Base-by-base conservation (phyloP, 2,888 invertebrate genomes). In the Rambutsinella grinnellia region DNA sequence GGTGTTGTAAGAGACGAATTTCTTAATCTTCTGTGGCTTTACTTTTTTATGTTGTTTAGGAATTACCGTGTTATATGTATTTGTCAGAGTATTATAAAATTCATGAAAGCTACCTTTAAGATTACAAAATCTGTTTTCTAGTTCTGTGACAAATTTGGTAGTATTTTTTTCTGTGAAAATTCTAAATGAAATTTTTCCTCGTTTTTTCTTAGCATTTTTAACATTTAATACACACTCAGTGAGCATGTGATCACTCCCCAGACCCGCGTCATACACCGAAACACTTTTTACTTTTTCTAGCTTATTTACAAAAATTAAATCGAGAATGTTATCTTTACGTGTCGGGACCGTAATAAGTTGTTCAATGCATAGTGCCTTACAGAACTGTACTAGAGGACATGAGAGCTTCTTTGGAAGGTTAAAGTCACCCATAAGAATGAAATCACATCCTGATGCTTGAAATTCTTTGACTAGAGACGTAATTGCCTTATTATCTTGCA, bases 251-350 rank as follows among this genome's bases (percentile, higher is more conserved):
- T 61, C 61, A 3, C 47, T n/a, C n/a, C n/a, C 19, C 10, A 61
- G 19, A 24, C 23, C 23, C 6, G 47, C 44, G 1, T 49, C 49
- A 17, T 19, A 19, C 2, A 60, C 60, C 13, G 17, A 28, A 28
- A 13, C 23, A 3, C 2, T 2, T 21, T 8, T 8, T 17, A 1
- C 49, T 36, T 36, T 36, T 36, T 36, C 36, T 36, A 13, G 36
- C 13, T 36, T 26, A 8, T 61, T 61, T 1, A 61, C 47, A 21
- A 61, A 61, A 28, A 61, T 61, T 17, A 61, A 47, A n/a, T 61
- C 61, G 6, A 61, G 26, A 2, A 61, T 26, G 6, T 61, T 60
- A 5, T 44, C 5, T 10, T n/a, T 24, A 10, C 47, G 44, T 6
- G 61, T 47, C 2, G 61, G 61, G 2, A 2, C 2, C 1, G 26